Evolutionary conservation across 2,113 vertebrate genomes (phyloP).

Genomic region (Neogobius melanostomus): DNA sequence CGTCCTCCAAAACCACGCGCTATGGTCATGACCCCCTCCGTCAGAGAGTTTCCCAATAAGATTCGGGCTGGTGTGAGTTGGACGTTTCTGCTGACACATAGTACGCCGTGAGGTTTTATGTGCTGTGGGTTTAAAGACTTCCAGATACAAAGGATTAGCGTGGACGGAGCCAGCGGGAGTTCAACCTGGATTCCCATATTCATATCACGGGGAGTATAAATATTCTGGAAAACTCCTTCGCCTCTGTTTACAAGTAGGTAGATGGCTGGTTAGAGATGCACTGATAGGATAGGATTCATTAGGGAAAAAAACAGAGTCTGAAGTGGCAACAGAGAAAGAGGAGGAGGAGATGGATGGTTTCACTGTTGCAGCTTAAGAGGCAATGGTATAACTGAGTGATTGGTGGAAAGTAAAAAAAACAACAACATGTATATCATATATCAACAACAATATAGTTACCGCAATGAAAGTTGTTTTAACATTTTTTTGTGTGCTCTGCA

Average conservation of each 20-base stretch:
- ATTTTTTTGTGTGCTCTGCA: too few species aligned
- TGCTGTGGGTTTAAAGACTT: slow-evolving; percentile 2
- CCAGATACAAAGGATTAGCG: slow-evolving; percentile 8
- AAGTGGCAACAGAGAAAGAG: neutral
- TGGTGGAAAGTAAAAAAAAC: neutral
- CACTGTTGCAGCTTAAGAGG: neutral
- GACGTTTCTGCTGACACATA: neutral
- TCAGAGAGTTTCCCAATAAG: slow-evolving; percentile 7
- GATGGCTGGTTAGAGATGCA: neutral
- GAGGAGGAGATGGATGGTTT: neutral
- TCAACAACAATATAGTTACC: too few species aligned
- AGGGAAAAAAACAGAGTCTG: too few species aligned
- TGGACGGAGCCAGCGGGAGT: neutral
- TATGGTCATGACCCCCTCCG: slow-evolving; percentile 36
- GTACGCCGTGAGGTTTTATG: neutral
- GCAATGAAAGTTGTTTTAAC: too few species aligned
- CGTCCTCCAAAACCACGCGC: neutral
- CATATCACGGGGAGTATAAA: neutral
- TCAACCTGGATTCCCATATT: neutral
- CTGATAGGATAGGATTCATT: too few species aligned
- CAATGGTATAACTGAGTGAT: neutral
- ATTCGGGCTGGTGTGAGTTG: slow-evolving; percentile 7
- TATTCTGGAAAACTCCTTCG: neutral
- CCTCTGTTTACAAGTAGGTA: neutral
- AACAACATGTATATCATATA: neutral